phyloP scores from a whole-genome alignment of 1,140 invertebrate species.

The Physella acuta region DNA sequence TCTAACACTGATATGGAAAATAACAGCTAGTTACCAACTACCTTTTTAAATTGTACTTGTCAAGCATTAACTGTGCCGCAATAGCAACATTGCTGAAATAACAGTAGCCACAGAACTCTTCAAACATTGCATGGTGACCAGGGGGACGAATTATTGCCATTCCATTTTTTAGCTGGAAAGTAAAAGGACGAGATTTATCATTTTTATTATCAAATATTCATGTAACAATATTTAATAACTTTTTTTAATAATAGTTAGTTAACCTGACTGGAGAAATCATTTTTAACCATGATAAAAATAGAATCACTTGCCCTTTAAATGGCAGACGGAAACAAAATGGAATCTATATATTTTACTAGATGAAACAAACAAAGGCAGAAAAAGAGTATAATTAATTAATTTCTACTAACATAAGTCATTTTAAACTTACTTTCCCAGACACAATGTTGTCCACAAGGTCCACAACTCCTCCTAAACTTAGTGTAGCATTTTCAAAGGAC shows the following conservation, averaged over 20 bases:
- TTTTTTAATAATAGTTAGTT: neutral
- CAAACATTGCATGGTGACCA: constrained; percentile 93
- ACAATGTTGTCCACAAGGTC: constrained; percentile 29
- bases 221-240: neutral
- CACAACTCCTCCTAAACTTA: constrained; percentile 71
- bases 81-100: constrained; percentile 96
- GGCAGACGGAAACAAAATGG: no score
- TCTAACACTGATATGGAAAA: no score
- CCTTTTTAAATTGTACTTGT: constrained; percentile 64
- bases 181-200: no score
- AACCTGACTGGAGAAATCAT: no score
- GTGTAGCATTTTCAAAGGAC: constrained; percentile 72
- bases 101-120: constrained; percentile 88
- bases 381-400: no score
- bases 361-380: neutral
- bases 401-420: no score
- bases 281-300: no score
- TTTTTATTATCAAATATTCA: neutral
- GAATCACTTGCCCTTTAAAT: no score
- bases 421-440: constrained; percentile 26
- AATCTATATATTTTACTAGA: no score
- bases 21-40: constrained; percentile 22
- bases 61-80: constrained; percentile 78
- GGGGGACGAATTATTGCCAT: constrained; percentile 70
- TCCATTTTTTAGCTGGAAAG: constrained; percentile 42